Evolutionary conservation across 64 coral and sea anemone species (phyloP).

Genomic region (Actinia tenebrosa): DNA sequence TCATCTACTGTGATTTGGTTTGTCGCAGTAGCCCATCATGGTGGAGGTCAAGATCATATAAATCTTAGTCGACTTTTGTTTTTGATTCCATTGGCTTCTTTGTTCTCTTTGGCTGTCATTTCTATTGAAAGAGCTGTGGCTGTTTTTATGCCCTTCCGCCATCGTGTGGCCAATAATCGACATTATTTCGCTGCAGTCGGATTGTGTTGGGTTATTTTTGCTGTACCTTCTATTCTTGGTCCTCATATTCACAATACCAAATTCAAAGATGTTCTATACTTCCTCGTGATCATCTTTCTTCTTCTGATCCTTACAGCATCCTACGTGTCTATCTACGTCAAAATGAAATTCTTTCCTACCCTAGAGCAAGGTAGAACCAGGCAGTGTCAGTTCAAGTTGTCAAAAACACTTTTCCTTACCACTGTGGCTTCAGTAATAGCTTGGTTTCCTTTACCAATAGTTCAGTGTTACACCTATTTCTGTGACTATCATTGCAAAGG

Average conservation of each 20-base stretch:
- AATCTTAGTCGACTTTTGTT: background rate
- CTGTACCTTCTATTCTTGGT: background rate
- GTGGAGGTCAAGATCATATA: background rate
- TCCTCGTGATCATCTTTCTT: background rate
- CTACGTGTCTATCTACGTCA: background rate
- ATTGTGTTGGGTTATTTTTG: background rate
- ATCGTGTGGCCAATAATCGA: background rate
- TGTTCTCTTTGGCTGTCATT: background rate
- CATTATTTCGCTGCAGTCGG: background rate
- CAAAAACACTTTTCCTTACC: background rate
- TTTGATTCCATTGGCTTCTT: background rate
- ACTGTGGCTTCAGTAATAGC: background rate
- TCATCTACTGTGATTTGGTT: background rate
- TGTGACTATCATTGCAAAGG: background rate
- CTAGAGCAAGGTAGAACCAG: background rate
- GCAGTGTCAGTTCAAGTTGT: background rate
- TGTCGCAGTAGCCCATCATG: background rate
- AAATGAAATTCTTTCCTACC: background rate
- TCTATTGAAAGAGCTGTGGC: background rate
- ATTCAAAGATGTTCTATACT: background rate
- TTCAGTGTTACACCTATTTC: background rate
- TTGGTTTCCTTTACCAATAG: background rate
- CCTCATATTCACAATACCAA: background rate
- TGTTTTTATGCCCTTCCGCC: conserved; percentile 3
- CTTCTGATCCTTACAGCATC: background rate